These are phyloP conservation scores for Zaprionus inermis DNA, from an alignment of 1,140 invertebrate species.

Conservation along the genomic window DNA sequence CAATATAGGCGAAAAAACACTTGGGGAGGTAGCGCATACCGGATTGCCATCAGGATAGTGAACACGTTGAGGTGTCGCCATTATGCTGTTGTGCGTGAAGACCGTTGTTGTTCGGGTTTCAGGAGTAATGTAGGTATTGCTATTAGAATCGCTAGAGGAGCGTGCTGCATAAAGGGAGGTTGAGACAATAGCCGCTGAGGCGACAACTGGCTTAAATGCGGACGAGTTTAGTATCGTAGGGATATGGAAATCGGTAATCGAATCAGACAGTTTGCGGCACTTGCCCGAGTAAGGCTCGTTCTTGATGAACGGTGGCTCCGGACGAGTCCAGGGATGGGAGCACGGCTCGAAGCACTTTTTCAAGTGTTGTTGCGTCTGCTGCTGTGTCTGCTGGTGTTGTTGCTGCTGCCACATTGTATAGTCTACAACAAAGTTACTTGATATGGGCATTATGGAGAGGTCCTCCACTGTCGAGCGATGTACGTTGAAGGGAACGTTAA, in stretches of 20 bases:
- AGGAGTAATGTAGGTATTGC: conserved; percentile 40
- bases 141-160: conserved; percentile 56
- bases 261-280: conserved; percentile 21
- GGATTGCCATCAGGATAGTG: background rate
- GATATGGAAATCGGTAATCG: conserved; percentile 52
- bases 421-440: conserved; percentile 87
- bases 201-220: conserved; percentile 88
- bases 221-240: conserved; percentile 83
- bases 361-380: conserved; percentile 20
- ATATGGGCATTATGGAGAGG: conserved; percentile 85
- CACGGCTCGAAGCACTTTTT: conserved; percentile 86
- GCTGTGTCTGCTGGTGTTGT: conserved; percentile 74
- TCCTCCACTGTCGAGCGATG: conserved; percentile 84
- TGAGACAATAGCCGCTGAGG: conserved; percentile 61
- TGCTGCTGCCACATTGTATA: conserved; percentile 87
- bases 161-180: conserved; percentile 60
- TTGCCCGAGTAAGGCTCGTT: conserved; percentile 13
- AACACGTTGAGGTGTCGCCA: conserved; percentile 22
- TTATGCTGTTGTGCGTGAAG: conserved; percentile 57
- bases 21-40: conserved; percentile 6
- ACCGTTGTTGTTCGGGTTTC: conserved; percentile 85
- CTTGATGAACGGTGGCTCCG: conserved; percentile 23
- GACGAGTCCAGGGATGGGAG: conserved; percentile 86
- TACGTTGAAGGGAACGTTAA: conserved; percentile 85
- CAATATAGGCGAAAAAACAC: conserved; percentile 34